phyloP scores from a whole-genome alignment of 2,797 vertebrate genomes.

The Zenarchopterus dispar region DNA sequence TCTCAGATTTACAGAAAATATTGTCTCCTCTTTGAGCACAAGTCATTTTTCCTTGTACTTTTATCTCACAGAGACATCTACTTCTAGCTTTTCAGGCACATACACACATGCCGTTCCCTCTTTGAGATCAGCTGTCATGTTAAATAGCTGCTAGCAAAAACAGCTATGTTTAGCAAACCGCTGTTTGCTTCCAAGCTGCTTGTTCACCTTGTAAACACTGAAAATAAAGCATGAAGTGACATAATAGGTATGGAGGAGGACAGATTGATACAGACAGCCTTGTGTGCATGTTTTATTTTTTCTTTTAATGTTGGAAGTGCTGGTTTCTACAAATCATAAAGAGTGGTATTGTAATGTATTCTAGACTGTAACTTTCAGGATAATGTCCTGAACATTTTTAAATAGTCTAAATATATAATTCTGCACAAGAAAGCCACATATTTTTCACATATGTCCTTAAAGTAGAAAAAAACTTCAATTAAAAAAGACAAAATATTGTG shows the following conservation, averaged over 20 bases:
- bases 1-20: slow-evolving; percentile 7
- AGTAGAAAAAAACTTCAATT: not conserved
- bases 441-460: not conserved
- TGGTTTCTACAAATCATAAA: no score
- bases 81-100: not conserved
- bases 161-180: slow-evolving; percentile 31
- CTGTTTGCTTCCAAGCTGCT: slow-evolving; percentile 46
- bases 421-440: no score
- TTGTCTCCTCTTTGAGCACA: not conserved
- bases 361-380: no score
- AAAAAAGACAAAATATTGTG: not conserved
- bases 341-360: no score
- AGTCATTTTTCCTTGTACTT: not conserved
- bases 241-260: slow-evolving; percentile 1
- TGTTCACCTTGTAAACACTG: slow-evolving; percentile 23
- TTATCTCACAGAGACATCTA: slow-evolving; percentile 14
- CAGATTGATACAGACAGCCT: slow-evolving; percentile 33
- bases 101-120: slow-evolving; percentile 9
- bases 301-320: no score
- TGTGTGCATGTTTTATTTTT: not conserved
- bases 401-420: no score
- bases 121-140: slow-evolving; percentile 41
- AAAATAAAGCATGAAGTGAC: slow-evolving; percentile 36
- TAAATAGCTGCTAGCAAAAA: slow-evolving; percentile 28
- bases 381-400: no score